These are phyloP conservation scores for Nemurella pictetii DNA, from an alignment of 2,888 invertebrate species.

Conservation along the genomic window DNA sequence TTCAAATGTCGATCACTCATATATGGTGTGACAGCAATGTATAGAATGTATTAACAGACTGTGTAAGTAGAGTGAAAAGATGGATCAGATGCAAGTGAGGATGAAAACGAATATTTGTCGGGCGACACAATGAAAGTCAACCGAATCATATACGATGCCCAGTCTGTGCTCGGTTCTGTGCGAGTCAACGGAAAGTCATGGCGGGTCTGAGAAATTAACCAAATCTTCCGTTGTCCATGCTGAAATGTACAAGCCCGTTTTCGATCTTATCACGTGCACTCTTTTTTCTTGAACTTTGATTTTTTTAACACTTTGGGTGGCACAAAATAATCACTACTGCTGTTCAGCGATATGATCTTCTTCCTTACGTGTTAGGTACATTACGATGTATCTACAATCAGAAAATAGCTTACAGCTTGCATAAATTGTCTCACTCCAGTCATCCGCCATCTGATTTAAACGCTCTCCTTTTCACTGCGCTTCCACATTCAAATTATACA, in stretches of 20 bases:
- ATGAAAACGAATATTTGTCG: conserved; percentile 14
- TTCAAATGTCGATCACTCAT: conserved; percentile 39
- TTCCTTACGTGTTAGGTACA: background rate
- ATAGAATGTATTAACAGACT: background rate
- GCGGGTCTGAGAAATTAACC: background rate
- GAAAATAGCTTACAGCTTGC: background rate
- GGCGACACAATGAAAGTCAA: background rate
- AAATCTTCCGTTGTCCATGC: background rate
- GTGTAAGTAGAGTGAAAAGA: background rate
- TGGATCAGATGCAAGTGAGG: background rate
- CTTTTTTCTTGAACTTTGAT: background rate
- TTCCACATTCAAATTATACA: background rate
- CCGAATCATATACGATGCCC: background rate
- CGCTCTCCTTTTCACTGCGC: background rate
- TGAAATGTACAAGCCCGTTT: background rate
- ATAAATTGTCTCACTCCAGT: background rate
- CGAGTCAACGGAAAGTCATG: background rate
- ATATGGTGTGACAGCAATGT: background rate
- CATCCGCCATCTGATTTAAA: background rate
- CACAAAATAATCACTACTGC: background rate
- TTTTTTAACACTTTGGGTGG: background rate
- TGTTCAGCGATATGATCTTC: background rate
- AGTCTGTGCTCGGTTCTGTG: background rate
- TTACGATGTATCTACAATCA: background rate
- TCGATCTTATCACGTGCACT: background rate